phyloP scores from a whole-genome alignment of 2,888 invertebrate species.

The Tupiocoris notatus region DNA sequence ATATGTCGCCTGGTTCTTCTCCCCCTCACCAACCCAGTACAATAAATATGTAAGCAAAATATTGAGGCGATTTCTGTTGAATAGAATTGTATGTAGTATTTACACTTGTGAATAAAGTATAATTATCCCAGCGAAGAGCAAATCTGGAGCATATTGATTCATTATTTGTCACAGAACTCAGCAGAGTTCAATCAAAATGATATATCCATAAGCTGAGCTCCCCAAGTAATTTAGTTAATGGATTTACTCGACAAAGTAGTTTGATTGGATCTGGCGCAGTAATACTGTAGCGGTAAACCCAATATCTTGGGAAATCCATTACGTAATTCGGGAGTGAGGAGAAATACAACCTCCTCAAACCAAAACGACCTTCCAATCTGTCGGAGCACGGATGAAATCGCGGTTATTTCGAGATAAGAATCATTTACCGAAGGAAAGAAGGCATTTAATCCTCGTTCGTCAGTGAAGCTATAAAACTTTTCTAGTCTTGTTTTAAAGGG shows the following conservation, averaged over 20 bases:
- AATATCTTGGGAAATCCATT: background rate
- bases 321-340: background rate
- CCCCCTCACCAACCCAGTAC: too few relatives aligned
- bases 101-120: too few relatives aligned
- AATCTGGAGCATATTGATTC: too few relatives aligned
- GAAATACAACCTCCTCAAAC: background rate
- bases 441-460: background rate
- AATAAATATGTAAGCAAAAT: too few relatives aligned
- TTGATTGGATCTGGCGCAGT: background rate
- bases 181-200: too few relatives aligned
- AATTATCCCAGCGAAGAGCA: too few relatives aligned
- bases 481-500: conserved; percentile 9
- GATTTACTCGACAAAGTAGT: background rate
- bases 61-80: too few relatives aligned
- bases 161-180: too few relatives aligned
- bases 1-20: too few relatives aligned
- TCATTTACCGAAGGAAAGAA: background rate
- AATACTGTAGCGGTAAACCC: background rate
- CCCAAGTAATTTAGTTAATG: background rate
- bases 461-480: conserved; percentile 23
- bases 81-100: too few relatives aligned
- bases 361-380: background rate
- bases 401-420: background rate
- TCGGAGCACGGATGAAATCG: background rate
- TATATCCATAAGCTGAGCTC: background rate